Conservation (phyloP, 2,888 invertebrate genomes). For the Agapostemon virescens region DNA sequence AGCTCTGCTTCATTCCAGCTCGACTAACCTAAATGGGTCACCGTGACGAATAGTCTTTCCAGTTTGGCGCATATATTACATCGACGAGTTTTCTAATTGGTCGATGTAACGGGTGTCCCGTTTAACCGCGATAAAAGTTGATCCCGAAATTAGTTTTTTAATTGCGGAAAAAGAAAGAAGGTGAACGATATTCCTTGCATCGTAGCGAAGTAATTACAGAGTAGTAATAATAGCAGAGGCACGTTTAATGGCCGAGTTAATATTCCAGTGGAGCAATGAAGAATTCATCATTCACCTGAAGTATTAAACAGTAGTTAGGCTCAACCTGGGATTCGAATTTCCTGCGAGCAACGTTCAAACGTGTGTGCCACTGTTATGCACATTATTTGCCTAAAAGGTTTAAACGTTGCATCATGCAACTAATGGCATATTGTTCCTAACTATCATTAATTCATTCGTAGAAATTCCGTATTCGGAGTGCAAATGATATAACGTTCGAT, state of each 20-base stretch:
- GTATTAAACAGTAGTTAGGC: neutral
- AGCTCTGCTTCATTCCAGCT: neutral
- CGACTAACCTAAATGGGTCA: constrained; percentile 9
- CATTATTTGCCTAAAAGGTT: neutral
- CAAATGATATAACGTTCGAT: neutral
- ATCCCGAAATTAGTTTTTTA: neutral
- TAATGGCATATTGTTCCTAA: neutral
- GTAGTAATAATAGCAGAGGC: neutral
- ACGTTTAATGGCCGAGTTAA: neutral
- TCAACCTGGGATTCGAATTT: neutral
- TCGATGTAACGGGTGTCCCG: neutral
- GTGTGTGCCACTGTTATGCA: neutral
- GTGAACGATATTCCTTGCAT: neutral
- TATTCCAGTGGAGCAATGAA: neutral
- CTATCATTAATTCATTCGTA: neutral
- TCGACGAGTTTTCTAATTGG: constrained; percentile 1
- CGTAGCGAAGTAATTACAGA: neutral
- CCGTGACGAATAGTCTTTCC: constrained; percentile 10
- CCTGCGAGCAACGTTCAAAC: neutral
- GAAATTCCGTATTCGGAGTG: neutral
- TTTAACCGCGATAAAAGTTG: too few relatives aligned
- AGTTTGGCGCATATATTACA: neutral
- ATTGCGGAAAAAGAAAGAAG: too few relatives aligned
- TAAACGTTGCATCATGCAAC: neutral
- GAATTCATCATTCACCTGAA: constrained; percentile 5